A percentile compares a stretch with the other conserved stretches of the same genome.
These are phyloP conservation scores for Atherinomorus stipes DNA, from an alignment of 2,113 vertebrate species.

Conservation along the genomic window DNA sequence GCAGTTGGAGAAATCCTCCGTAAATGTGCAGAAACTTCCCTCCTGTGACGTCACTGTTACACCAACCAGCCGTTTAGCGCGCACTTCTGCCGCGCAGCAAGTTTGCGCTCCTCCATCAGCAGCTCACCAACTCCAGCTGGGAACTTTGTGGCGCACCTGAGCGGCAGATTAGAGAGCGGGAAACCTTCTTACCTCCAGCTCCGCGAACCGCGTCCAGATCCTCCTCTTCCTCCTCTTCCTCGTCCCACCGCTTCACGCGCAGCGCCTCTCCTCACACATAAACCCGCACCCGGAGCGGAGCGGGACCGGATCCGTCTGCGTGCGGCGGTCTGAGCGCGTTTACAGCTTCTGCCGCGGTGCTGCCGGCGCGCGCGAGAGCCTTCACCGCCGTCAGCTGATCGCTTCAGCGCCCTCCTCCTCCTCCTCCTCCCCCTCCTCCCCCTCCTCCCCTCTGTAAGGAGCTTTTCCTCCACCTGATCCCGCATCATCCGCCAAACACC, in stretches of 20 bases:
- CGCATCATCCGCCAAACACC: slow-evolving; percentile 44
- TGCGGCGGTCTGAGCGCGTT: not conserved
- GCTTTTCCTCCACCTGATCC: slow-evolving; percentile 59
- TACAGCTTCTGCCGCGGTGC: slow-evolving; percentile 7
- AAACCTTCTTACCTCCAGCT: slow-evolving; percentile 29
- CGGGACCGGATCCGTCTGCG: not conserved
- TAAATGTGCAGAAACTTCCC: too few species aligned
- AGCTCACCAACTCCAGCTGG: too few species aligned
- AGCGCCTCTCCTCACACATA: not conserved
- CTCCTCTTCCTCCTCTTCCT: not conserved
- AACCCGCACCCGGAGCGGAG: not conserved
- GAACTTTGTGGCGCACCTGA: not conserved
- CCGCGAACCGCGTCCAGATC: not conserved
- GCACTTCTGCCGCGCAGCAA: too few species aligned
- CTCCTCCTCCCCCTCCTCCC: too few species aligned
- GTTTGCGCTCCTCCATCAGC: too few species aligned
- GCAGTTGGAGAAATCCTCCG: too few species aligned
- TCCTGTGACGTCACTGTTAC: too few species aligned
- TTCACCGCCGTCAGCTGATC: slow-evolving; percentile 7
- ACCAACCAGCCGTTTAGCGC: too few species aligned
- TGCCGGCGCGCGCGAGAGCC: not conserved
- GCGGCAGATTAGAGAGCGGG: not conserved
- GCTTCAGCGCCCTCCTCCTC: not conserved
- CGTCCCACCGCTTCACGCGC: not conserved
- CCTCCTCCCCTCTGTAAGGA: not conserved